These are phyloP conservation scores for Hybos culiciformis DNA, from an alignment of 2,888 invertebrate species.

Conservation along the genomic window DNA sequence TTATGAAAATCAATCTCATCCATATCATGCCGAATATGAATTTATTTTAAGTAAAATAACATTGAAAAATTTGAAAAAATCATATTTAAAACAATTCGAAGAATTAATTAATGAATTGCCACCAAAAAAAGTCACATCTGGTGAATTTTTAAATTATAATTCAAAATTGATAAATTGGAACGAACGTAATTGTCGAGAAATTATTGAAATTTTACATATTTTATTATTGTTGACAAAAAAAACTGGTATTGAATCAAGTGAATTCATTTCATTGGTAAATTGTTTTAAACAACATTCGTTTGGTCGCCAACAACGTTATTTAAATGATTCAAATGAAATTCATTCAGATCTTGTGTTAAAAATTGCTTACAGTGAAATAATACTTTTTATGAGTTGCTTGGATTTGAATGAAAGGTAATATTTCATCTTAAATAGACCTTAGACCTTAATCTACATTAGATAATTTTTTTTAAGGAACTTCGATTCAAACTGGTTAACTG, in stretches of 20 bases:
- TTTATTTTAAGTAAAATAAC: constrained; percentile 41
- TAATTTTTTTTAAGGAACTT: not conserved
- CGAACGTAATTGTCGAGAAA: constrained; percentile 49
- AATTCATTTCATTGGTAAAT: constrained; percentile 41
- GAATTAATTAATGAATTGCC: constrained; percentile 43
- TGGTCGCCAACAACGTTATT: constrained; percentile 44
- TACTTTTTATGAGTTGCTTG: constrained; percentile 40
- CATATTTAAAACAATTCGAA: constrained; percentile 46
- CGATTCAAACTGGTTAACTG: constrained; percentile 35
- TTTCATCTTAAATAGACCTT: not conserved
- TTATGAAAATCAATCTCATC: constrained; percentile 43
- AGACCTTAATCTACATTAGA: not conserved
- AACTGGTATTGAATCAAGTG: constrained; percentile 35
- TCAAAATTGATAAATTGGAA: constrained; percentile 43
- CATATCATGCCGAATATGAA: constrained; percentile 43
- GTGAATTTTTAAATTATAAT: constrained; percentile 36
- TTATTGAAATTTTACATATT: constrained; percentile 45
- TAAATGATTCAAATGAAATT: constrained; percentile 38
- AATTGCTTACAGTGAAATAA: constrained; percentile 45
- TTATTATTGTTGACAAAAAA: constrained; percentile 43
- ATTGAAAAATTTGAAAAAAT: constrained; percentile 40
- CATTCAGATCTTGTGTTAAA: constrained; percentile 40
- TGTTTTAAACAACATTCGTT: constrained; percentile 49
- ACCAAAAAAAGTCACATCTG: constrained; percentile 40
- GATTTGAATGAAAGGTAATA: constrained; percentile 22